These are phyloP conservation scores for Zaprionus africanus DNA, from an alignment of 1,140 invertebrate genomes.

Conservation along the genomic window DNA sequence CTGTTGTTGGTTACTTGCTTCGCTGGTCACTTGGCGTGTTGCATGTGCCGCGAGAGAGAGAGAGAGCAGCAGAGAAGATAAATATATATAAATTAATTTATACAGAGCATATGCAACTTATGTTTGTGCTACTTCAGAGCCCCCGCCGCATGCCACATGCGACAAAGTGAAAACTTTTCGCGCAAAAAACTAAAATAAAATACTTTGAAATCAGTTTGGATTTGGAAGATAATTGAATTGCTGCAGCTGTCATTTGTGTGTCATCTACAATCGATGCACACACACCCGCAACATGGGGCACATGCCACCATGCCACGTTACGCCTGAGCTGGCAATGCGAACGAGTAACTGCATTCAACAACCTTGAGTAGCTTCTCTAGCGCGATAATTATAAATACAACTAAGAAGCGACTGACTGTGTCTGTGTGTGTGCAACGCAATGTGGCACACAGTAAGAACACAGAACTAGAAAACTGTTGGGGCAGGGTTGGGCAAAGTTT, in stretches of 20 bases:
- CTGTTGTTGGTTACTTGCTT: constrained; percentile 51
- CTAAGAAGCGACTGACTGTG: background rate
- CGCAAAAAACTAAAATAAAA: background rate
- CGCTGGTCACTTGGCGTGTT: constrained; percentile 66
- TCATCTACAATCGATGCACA: constrained; percentile 23
- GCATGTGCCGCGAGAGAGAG: constrained; percentile 51
- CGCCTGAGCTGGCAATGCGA: constrained; percentile 67
- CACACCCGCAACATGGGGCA: background rate
- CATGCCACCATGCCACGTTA: constrained; percentile 22
- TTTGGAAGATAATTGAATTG: constrained; percentile 42
- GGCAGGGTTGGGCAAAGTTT: constrained; percentile 9
- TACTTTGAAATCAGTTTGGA: constrained; percentile 13
- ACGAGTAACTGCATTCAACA: constrained; percentile 74
- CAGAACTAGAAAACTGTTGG: constrained; percentile 29
- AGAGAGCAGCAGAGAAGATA: constrained; percentile 35
- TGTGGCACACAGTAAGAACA: constrained; percentile 31
- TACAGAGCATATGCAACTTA: constrained; percentile 10
- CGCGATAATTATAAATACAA: constrained; percentile 25
- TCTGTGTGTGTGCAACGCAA: constrained; percentile 26
- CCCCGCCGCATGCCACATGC: constrained; percentile 55
- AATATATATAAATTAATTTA: constrained; percentile 21
- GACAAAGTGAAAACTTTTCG: constrained; percentile 76
- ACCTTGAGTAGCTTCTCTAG: constrained; percentile 62
- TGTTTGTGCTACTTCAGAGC: constrained; percentile 70
- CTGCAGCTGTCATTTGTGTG: constrained; percentile 47